Percentiles rank a stretch among this genome's conserved stretches.
Evolutionary conservation across 2,113 vertebrate genomes (phyloP).

Genomic region (Micromys minutus): DNA sequence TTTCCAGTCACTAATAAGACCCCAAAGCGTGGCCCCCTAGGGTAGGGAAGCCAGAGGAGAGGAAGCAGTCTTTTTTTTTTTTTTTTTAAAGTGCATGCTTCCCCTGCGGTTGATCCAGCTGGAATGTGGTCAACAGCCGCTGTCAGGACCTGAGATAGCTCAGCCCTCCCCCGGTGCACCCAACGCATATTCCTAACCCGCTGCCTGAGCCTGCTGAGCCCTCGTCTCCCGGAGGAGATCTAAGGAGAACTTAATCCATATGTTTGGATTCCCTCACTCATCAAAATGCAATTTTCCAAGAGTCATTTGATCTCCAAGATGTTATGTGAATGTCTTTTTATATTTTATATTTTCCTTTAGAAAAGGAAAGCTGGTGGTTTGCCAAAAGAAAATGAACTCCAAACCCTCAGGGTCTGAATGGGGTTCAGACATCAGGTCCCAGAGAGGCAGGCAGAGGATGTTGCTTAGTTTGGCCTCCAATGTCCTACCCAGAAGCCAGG

Average conservation of each 20-base stretch:
- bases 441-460: background rate
- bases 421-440: conserved; percentile 42
- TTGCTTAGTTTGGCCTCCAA: background rate
- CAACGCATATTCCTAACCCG: background rate
- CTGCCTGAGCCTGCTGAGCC: background rate
- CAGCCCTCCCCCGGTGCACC: background rate
- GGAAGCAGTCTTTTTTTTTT: background rate
- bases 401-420: background rate
- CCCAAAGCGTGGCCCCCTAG: background rate
- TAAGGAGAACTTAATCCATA: conserved; percentile 72
- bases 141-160: background rate
- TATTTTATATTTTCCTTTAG: conserved; percentile 61
- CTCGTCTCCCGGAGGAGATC: conserved; percentile 35
- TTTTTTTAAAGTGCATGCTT: background rate
- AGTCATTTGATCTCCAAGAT: conserved; percentile 78
- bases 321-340: conserved; percentile 73
- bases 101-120: background rate
- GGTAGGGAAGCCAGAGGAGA: background rate
- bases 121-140: conserved; percentile 23
- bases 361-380: conserved; percentile 60
- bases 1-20: conserved; percentile 22
- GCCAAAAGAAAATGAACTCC: conserved; percentile 76
- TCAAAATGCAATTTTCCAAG: conserved; percentile 77
- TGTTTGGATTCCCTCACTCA: conserved; percentile 76
- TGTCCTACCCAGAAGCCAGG: conserved; percentile 21